A percentile compares a stretch with the other conserved stretches of the same genome.
Evolutionary conservation across 2,797 vertebrate genomes (phyloP).

Genomic region (Eutrigla gurnardus): DNA sequence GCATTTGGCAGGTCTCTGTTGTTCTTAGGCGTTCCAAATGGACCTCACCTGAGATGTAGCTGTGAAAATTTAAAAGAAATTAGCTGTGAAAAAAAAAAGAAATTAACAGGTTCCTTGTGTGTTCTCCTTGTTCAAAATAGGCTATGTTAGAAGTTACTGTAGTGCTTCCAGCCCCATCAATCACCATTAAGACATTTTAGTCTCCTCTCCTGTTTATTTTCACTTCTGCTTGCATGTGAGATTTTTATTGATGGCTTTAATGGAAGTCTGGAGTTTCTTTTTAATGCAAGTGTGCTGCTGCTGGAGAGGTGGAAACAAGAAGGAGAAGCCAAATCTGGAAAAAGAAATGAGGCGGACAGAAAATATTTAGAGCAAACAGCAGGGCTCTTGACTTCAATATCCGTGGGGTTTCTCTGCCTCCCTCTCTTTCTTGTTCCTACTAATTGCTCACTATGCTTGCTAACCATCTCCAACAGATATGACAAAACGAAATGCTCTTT

Average conservation of each 20-base stretch:
- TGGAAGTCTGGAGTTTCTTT: conserved; percentile 59
- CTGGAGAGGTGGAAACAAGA: conserved; percentile 48
- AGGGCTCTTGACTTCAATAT: conserved; percentile 31
- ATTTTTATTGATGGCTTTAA: conserved; percentile 75
- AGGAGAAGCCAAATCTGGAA: conserved; percentile 49
- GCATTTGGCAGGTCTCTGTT: conserved; percentile 51
- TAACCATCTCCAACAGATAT: conserved; percentile 37
- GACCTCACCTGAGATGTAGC: conserved; percentile 60
- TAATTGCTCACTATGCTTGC: conserved; percentile 30
- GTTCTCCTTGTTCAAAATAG: conserved; percentile 33
- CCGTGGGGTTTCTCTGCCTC: conserved; percentile 22
- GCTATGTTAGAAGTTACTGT: conserved; percentile 24
- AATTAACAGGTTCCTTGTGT: conserved; percentile 36
- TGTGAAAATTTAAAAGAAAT: conserved; percentile 43
- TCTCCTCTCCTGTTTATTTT: conserved; percentile 72
- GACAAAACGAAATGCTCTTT: conserved; percentile 48
- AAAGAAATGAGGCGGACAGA: conserved; percentile 57
- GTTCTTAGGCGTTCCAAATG: conserved; percentile 55
- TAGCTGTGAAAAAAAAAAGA: conserved; percentile 14
- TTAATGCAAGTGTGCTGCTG: conserved; percentile 36
- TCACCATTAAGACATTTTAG: conserved; percentile 56
- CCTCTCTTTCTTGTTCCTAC: conserved; percentile 5
- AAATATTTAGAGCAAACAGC: conserved; percentile 54
- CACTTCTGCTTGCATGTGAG: conserved; percentile 63
- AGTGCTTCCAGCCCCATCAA: conserved; percentile 48